Conservation (phyloP, 1,140 invertebrate species). For the Leptinotarsa lineolata region DNA sequence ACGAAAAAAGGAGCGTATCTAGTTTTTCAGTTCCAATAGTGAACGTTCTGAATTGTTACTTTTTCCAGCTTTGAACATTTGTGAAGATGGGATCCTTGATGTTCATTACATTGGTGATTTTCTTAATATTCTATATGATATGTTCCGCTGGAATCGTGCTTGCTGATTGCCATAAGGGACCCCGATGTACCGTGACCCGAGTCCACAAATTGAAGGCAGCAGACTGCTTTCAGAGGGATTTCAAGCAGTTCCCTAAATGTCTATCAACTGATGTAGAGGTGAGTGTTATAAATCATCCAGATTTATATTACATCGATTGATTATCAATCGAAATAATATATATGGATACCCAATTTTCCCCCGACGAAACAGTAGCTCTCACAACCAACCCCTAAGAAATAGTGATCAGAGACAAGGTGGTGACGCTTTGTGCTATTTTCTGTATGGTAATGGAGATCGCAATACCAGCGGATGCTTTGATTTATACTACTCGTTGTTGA, state of each 20-base stretch:
- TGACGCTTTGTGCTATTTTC: too few species aligned
- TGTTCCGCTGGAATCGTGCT: conserved; percentile 8
- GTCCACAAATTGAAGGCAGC: conserved; percentile 41
- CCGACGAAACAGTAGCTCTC: too few species aligned
- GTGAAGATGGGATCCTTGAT: conserved; percentile 18
- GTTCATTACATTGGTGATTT: conserved; percentile 17
- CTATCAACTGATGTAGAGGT: conserved; percentile 43
- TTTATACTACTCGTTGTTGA: too few species aligned
- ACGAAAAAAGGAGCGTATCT: too few species aligned
- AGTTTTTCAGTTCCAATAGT: too few species aligned
- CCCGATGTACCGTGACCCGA: conserved; percentile 37
- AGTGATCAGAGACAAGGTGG: too few species aligned
- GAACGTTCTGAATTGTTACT: neutral
- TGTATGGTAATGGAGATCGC: too few species aligned
- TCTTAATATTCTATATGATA: neutral
- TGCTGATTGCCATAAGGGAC: conserved; percentile 35
- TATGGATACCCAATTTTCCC: too few species aligned
- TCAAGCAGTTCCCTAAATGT: conserved; percentile 45
- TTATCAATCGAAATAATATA: too few species aligned
- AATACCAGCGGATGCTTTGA: too few species aligned
- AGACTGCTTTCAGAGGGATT: conserved; percentile 43
- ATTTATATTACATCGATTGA: too few species aligned
- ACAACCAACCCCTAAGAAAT: too few species aligned
- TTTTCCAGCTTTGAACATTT: conserved; percentile 31
- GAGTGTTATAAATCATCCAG: conserved; percentile 18